Percentiles rank a stretch among this genome's conserved stretches.
phyloP scores from a whole-genome alignment of 1,140 invertebrate species.

The Notospermus geniculatus region DNA sequence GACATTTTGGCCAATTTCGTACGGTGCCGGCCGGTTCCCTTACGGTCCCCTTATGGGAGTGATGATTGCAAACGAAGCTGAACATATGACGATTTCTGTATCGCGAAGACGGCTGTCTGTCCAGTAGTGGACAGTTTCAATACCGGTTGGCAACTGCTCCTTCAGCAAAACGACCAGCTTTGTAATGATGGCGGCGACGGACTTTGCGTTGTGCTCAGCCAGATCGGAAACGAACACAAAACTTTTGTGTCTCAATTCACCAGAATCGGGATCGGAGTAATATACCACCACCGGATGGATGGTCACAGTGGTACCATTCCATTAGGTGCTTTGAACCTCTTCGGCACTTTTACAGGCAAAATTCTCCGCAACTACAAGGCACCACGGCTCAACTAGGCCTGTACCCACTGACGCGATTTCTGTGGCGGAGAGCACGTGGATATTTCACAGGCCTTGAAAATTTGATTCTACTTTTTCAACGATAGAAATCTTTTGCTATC shows the following conservation, averaged over 20 bases:
- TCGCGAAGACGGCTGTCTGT: constrained; percentile 23
- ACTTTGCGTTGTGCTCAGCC: constrained; percentile 16
- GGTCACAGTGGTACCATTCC: constrained; percentile 21
- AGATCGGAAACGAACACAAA: constrained; percentile 22
- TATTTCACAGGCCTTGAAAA: no score
- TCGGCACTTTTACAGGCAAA: constrained; percentile 21
- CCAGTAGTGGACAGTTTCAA: constrained; percentile 24
- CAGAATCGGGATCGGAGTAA: constrained; percentile 1
- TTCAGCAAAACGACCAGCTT: constrained; percentile 17
- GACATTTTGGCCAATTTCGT: no score
- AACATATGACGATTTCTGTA: constrained; percentile 26
- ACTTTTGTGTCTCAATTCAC: constrained; percentile 14
- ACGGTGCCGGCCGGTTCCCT: no score
- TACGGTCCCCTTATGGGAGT: no score
- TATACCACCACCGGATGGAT: constrained; percentile 28
- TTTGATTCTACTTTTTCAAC: no score
- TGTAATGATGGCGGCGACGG: constrained; percentile 21
- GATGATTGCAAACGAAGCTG: constrained; percentile 8
- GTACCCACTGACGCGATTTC: no score
- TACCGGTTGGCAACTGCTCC: background rate
- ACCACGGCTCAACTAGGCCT: no score
- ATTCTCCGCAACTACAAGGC: constrained; percentile 32
- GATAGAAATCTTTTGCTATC: no score
- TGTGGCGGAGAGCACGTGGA: no score
- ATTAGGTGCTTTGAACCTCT: constrained; percentile 29